Percentiles rank a stretch among this genome's conserved stretches.
Conservation (phyloP, 1,140 invertebrate species). For the Zaprionus capensis region DNA sequence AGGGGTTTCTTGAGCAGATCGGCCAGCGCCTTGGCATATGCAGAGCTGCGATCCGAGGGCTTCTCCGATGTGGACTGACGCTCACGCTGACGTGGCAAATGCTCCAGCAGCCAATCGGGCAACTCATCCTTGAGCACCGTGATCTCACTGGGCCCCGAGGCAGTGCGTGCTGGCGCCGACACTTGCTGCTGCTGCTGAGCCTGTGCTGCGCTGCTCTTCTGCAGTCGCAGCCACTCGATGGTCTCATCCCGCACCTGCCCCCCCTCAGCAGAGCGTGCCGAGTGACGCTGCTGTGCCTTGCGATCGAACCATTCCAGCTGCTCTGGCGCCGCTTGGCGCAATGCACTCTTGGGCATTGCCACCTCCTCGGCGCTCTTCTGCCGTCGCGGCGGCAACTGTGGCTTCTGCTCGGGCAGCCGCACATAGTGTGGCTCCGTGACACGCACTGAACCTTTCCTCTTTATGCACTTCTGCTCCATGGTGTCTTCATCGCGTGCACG, state of each 20-base stretch:
- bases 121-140: conserved; percentile 81
- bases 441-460: conserved; percentile 69
- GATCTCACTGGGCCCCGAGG: conserved; percentile 80
- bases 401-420: conserved; percentile 61
- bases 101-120: conserved; percentile 80
- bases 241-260: conserved; percentile 79
- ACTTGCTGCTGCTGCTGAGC: conserved; percentile 31
- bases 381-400: conserved; percentile 73
- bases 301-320: conserved; percentile 83
- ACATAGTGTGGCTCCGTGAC: conserved; percentile 57
- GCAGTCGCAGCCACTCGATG: conserved; percentile 78
- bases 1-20: conserved; percentile 82
- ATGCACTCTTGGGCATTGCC: conserved; percentile 71
- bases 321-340: conserved; percentile 55
- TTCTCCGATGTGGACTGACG: conserved; percentile 53
- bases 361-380: conserved; percentile 82
- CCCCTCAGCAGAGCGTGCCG: conserved; percentile 79
- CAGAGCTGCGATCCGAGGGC: conserved; percentile 51
- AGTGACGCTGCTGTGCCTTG: conserved; percentile 78
- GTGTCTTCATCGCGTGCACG: conserved; percentile 78
- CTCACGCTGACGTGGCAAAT: conserved; percentile 74
- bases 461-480: conserved; percentile 78
- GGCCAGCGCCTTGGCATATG: conserved; percentile 76
- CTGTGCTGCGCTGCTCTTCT: conserved; percentile 51
- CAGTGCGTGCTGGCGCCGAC: conserved; percentile 72